Evolutionary conservation across 2,888 invertebrate species (phyloP).

Genomic region (Microctonus aethiopoides): DNA sequence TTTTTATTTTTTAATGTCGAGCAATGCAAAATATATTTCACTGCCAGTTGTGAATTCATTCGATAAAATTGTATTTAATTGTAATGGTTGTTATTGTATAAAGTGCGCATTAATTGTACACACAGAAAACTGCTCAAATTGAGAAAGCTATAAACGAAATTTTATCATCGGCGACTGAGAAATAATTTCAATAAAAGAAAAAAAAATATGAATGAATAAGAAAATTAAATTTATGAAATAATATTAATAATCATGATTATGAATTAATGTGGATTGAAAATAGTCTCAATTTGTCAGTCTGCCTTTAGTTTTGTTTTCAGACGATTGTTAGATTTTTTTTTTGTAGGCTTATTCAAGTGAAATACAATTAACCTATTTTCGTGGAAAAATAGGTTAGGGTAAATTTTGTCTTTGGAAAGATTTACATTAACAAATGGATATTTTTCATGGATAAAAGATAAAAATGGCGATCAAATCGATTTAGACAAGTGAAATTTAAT

Average conservation of each 20-base stretch:
- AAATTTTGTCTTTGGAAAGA: background rate
- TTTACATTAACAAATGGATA: background rate
- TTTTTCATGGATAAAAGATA: conserved; percentile 1
- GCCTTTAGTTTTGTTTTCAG: background rate
- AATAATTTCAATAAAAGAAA: background rate
- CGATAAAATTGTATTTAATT: conserved; percentile 22
- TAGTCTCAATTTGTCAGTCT: background rate
- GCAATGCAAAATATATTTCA: conserved; percentile 35
- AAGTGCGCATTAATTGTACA: conserved; percentile 12
- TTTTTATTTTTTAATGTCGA: background rate
- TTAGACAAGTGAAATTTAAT: background rate
- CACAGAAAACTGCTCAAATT: conserved; percentile 41
- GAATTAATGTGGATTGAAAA: background rate
- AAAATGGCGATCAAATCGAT: background rate
- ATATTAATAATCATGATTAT: background rate
- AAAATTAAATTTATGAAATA: background rate
- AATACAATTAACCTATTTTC: conserved; percentile 9
- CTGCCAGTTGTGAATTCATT: conserved; percentile 38
- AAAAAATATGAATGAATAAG: background rate
- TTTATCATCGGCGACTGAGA: conserved; percentile 1
- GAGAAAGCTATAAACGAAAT: conserved; percentile 1
- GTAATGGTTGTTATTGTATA: conserved; percentile 20
- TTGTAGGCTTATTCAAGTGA: background rate
- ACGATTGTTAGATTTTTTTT: background rate
- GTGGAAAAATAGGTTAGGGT: background rate